Conservation (phyloP, 2,113 vertebrate species). For the Ia io region DNA sequence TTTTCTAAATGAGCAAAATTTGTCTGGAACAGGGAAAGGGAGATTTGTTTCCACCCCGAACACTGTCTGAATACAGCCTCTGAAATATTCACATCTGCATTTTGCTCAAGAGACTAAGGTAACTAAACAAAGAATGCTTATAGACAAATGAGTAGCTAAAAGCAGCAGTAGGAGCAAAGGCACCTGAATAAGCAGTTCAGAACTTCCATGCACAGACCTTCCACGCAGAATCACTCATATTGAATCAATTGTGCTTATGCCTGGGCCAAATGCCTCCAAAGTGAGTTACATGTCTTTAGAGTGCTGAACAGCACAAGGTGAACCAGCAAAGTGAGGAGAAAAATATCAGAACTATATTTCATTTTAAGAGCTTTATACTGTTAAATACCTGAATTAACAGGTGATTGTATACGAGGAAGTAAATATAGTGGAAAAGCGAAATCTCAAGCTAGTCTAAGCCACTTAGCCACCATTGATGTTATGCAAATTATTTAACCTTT, state of each 20-base stretch:
- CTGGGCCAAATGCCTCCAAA: not conserved
- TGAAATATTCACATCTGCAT: not conserved
- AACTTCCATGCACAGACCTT: not conserved
- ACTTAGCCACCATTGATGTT: not conserved
- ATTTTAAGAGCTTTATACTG: not conserved
- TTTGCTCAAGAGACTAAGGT: not conserved
- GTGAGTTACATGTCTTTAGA: not conserved
- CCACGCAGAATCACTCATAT: not conserved
- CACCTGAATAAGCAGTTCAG: not conserved
- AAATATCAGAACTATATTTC: not conserved
- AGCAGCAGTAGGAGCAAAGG: not conserved
- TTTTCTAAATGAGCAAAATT: not conserved
- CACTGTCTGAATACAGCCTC: not conserved
- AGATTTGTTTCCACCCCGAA: not conserved
- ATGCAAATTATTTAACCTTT: not conserved
- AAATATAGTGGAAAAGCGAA: not conserved
- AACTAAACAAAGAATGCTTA: constrained; percentile 25
- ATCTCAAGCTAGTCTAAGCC: not conserved
- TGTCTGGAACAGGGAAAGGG: not conserved
- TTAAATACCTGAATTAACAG: not conserved
- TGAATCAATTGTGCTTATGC: not conserved
- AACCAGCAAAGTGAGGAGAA: not conserved
- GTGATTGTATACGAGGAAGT: not conserved
- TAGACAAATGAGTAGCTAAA: not conserved
- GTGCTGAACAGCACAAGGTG: not conserved